Evolutionary conservation across 2,113 vertebrate genomes (phyloP).

Genomic region (Paralichthys olivaceus): DNA sequence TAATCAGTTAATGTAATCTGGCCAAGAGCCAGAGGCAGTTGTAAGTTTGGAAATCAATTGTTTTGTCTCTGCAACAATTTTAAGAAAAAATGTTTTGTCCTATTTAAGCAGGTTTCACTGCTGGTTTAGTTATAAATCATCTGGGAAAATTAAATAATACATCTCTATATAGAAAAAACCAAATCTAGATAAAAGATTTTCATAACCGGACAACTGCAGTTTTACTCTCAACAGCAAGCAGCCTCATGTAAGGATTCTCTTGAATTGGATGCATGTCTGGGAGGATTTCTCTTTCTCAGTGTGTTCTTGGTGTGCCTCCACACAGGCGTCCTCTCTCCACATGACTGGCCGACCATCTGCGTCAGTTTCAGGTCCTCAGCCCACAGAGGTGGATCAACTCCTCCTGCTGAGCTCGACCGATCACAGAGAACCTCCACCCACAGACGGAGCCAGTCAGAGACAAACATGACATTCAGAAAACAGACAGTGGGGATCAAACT

Average conservation of each 20-base stretch:
- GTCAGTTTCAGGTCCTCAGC: not conserved
- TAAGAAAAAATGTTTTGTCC: too few relatives aligned
- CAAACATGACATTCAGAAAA: not conserved
- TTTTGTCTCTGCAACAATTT: too few relatives aligned
- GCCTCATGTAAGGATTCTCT: not conserved
- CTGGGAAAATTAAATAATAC: too few relatives aligned
- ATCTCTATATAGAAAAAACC: too few relatives aligned
- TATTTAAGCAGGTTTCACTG: too few relatives aligned
- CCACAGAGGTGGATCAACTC: not conserved
- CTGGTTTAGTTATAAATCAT: too few relatives aligned
- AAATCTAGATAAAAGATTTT: too few relatives aligned
- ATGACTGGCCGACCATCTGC: not conserved
- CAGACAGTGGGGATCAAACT: too few relatives aligned
- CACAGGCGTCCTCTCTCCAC: constrained; percentile 57
- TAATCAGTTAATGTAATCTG: not conserved
- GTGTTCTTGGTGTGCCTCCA: not conserved
- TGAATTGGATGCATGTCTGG: not conserved
- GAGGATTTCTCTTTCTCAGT: not conserved
- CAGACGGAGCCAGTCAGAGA: constrained; percentile 15
- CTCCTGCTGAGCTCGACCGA: constrained; percentile 24
- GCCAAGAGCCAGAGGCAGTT: too few relatives aligned
- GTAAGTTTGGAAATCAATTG: too few relatives aligned
- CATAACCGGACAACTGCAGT: too few relatives aligned
- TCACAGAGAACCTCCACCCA: constrained; percentile 77
- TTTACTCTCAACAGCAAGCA: too few relatives aligned